A percentile compares a stretch with the other conserved stretches of the same genome.
Conservation (phyloP, 2,888 invertebrate species). For the Omphaloscelis lunosa region DNA sequence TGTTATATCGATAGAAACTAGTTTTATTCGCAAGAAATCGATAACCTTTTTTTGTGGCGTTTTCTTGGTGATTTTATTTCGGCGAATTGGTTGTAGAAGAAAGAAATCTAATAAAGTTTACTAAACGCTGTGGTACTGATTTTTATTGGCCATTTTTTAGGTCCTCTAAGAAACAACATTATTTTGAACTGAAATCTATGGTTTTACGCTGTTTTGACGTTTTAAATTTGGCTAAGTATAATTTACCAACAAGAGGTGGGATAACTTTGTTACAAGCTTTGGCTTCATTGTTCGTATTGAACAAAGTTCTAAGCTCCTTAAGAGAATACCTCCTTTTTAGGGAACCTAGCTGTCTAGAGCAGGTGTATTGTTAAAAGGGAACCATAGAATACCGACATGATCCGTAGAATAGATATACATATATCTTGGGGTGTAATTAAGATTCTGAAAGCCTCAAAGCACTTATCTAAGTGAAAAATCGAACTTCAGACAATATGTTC, state of each 20-base stretch:
- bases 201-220: neutral
- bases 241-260: too few species aligned
- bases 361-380: neutral
- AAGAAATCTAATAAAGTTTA: conserved; percentile 33
- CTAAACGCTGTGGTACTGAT: neutral
- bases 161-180: neutral
- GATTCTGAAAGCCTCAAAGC: neutral
- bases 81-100: neutral
- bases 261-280: neutral
- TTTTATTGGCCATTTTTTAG: neutral
- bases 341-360: neutral
- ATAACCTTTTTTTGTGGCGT: conserved; percentile 40
- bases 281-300: neutral
- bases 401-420: neutral
- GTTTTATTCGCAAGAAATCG: conserved; percentile 46
- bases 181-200: conserved; percentile 3
- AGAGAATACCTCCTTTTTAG: neutral
- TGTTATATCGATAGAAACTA: conserved; percentile 43
- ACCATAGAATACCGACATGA: neutral
- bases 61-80: conserved; percentile 33
- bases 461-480: neutral
- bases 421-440: neutral
- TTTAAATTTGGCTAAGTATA: neutral
- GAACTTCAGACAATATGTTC: neutral
- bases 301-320: neutral